Percentiles rank a stretch among this genome's conserved stretches.
Conservation (phyloP, 2,113 vertebrate genomes). For the Camelus bactrianus region DNA sequence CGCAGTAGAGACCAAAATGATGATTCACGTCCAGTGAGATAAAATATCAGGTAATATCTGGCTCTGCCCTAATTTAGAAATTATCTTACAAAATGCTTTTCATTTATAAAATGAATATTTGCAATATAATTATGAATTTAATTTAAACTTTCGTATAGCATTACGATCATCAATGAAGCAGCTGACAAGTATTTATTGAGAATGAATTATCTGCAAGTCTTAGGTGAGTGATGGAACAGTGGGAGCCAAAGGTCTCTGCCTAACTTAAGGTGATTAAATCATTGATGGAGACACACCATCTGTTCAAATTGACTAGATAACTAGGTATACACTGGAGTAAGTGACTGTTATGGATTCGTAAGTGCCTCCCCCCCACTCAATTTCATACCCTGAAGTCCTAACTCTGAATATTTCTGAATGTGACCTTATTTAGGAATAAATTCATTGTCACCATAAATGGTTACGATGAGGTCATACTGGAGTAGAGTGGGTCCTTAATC, state of each 20-base stretch:
- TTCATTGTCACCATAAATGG: neutral
- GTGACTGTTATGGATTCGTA: neutral
- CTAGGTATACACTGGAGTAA: neutral
- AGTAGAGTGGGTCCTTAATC: neutral
- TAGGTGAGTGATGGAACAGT: neutral
- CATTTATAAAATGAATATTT: neutral
- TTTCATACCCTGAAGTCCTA: neutral
- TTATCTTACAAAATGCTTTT: neutral
- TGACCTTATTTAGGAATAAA: neutral
- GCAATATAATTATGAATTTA: neutral
- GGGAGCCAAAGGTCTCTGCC: neutral
- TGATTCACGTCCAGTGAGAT: neutral
- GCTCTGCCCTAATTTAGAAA: neutral
- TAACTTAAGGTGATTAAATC: neutral
- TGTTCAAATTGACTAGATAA: neutral
- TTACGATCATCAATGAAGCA: neutral
- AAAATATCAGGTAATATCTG: neutral
- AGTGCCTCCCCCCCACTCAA: neutral
- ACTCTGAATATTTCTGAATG: neutral
- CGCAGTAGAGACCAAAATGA: neutral
- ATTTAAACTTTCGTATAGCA: neutral
- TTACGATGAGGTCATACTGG: neutral
- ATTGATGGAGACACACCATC: neutral
- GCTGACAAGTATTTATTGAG: neutral
- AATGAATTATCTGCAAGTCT: neutral